A percentile compares a stretch with the other conserved stretches of the same genome.
Conservation (phyloP, 1,140 invertebrate genomes). For the Cydia pomonella region DNA sequence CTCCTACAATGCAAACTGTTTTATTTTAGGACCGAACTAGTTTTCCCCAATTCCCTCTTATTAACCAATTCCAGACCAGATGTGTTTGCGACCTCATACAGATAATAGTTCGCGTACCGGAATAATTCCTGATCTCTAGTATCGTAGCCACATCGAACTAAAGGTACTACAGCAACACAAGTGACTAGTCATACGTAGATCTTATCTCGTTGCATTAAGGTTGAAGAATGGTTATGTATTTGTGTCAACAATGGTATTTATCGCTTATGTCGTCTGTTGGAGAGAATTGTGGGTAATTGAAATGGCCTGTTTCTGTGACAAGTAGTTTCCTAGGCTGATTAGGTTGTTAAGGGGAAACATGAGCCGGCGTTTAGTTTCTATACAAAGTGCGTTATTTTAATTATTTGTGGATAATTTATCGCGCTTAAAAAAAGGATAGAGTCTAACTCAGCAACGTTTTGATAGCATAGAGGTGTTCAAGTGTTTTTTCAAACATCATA, state of each 20-base stretch:
- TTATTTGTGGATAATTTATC: background rate
- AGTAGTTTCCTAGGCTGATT: constrained; percentile 35
- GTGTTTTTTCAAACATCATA: no score
- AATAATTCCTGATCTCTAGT: background rate
- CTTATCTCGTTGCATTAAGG: no score
- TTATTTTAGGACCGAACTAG: background rate
- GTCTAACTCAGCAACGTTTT: no score
- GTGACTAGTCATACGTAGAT: no score
- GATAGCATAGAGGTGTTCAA: no score
- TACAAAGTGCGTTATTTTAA: background rate
- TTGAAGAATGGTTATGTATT: no score
- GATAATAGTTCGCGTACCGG: constrained; percentile 5
- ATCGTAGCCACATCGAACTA: background rate
- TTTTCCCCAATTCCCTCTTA: background rate
- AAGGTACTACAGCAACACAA: no score
- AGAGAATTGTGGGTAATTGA: constrained; percentile 47
- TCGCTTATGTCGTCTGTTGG: constrained; percentile 18
- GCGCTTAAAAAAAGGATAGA: no score
- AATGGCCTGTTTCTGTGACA: constrained; percentile 39
- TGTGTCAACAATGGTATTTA: background rate
- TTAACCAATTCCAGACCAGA: background rate
- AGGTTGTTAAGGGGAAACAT: background rate
- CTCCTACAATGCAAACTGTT: background rate
- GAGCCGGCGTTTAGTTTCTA: background rate
- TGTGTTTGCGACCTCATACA: background rate